A percentile compares a stretch with the other conserved stretches of the same genome.
phyloP scores from a whole-genome alignment of 2,113 vertebrate species.

The Gobiocypris rarus region DNA sequence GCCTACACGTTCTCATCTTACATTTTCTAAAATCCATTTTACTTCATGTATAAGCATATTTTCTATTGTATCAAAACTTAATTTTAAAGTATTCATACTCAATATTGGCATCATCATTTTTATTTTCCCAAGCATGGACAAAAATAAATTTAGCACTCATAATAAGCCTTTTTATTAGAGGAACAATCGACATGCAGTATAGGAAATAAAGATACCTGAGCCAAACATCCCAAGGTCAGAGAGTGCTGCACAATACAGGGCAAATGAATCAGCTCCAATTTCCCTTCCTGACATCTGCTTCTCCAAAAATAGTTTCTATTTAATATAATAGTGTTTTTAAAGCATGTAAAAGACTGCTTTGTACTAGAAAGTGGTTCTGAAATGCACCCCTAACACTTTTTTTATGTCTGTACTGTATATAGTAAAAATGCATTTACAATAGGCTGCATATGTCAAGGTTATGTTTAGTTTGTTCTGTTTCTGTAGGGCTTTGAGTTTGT shows the following conservation, averaged over 20 bases:
- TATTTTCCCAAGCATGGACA: not conserved
- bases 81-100: not conserved
- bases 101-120: not conserved
- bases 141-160: not conserved
- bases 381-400: not conserved
- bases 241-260: not conserved
- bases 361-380: not conserved
- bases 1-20: too few species aligned
- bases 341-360: not conserved
- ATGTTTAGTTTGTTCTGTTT: too few species aligned
- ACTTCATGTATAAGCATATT: too few species aligned
- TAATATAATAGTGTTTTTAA: not conserved
- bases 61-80: too few species aligned
- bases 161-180: not conserved
- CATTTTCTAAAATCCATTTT: too few species aligned
- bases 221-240: not conserved
- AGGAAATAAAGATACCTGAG: not conserved
- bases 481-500: too few species aligned
- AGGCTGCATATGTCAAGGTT: not conserved
- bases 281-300: not conserved
- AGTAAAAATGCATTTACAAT: not conserved
- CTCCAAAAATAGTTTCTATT: not conserved
- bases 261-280: not conserved
- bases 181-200: not conserved
- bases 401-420: not conserved